Conservation (phyloP, 2,888 invertebrate genomes). For the Linnaemya vulpina region DNA sequence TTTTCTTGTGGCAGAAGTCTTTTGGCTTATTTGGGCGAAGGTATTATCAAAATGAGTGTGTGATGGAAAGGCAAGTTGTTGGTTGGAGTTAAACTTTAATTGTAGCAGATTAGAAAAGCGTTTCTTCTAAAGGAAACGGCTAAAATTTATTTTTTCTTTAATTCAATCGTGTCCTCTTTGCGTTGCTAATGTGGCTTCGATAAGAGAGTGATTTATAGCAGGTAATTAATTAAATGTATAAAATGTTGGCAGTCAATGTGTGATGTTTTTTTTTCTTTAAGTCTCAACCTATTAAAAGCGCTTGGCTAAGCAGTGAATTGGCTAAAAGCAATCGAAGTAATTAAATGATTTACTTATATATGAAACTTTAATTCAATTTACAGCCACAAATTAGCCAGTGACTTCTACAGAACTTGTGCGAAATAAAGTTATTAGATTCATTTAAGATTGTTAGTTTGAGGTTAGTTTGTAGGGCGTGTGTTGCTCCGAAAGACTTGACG, state of each 20-base stretch:
- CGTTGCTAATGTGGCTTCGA: slow-evolving; percentile 56
- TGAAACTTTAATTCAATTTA: slow-evolving; percentile 37
- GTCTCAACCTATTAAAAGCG: background rate
- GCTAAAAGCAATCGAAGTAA: slow-evolving; percentile 9
- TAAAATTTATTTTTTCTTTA: background rate
- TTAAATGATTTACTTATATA: background rate
- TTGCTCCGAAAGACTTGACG: no score
- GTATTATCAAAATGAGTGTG: background rate
- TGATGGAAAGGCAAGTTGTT: slow-evolving; percentile 8
- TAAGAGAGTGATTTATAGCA: slow-evolving; percentile 64
- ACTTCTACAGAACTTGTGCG: background rate
- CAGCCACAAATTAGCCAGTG: slow-evolving; percentile 41
- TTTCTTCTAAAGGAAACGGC: slow-evolving; percentile 15
- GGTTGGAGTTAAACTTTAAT: slow-evolving; percentile 27
- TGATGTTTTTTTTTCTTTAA: background rate
- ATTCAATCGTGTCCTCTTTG: slow-evolving; percentile 22
- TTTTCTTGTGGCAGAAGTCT: background rate
- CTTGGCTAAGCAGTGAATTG: background rate
- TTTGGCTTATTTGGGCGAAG: background rate
- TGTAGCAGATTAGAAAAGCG: background rate
- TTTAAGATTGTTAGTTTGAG: no score
- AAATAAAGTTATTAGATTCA: no score
- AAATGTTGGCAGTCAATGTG: slow-evolving; percentile 42
- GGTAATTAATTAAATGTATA: slow-evolving; percentile 64
- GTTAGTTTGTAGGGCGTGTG: no score